Evolutionary conservation across 2,113 vertebrate genomes (phyloP).

Genomic region (Spermophilus dauricus): DNA sequence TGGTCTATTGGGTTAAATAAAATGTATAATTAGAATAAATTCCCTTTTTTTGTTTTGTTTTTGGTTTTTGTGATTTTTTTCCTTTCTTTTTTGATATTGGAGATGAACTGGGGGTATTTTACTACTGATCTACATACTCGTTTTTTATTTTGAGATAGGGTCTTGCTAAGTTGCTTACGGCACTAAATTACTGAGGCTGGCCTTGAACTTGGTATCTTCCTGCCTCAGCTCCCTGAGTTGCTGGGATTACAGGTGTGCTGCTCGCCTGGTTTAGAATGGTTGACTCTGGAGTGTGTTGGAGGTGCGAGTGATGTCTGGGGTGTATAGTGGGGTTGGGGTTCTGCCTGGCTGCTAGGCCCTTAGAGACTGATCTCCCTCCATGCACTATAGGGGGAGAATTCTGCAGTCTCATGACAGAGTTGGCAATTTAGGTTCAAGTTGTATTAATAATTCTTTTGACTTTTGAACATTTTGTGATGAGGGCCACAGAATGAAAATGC

Average conservation of each 20-base stretch:
- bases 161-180: too few relatives aligned
- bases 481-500: not conserved
- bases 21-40: not conserved
- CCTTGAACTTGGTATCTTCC: too few relatives aligned
- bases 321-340: not conserved
- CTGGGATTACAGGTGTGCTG: too few relatives aligned
- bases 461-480: not conserved
- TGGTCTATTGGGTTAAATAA: slow-evolving; percentile 18
- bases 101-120: too few relatives aligned
- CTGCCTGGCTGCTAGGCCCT: not conserved
- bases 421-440: not conserved
- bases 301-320: not conserved
- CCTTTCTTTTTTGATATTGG: too few relatives aligned
- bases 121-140: too few relatives aligned
- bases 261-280: too few relatives aligned
- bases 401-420: not conserved
- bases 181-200: too few relatives aligned
- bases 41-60: too few relatives aligned
- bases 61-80: too few relatives aligned
- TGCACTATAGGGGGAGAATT: not conserved
- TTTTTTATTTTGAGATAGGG: too few relatives aligned
- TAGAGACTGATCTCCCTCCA: not conserved
- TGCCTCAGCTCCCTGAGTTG: too few relatives aligned
- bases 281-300: not conserved
- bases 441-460: not conserved